These are phyloP conservation scores for Drosophila nigricruria DNA, from an alignment of 2,888 invertebrate genomes.

Conservation along the genomic window DNA sequence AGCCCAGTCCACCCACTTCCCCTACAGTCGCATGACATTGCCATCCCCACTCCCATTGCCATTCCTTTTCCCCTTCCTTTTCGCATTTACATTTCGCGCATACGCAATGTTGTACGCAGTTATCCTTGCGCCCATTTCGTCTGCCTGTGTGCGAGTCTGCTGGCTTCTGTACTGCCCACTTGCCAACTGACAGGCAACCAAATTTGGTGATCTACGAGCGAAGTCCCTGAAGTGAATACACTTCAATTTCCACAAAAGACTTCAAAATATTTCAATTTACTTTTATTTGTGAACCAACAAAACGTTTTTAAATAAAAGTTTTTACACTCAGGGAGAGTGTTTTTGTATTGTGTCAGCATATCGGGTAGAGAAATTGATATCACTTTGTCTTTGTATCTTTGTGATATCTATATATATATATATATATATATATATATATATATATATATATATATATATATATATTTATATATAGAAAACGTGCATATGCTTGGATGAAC, in stretches of 20 bases:
- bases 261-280: not conserved
- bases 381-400: not conserved
- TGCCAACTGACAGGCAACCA: constrained; percentile 55
- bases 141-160: constrained; percentile 25
- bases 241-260: constrained; percentile 26
- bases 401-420: too few relatives aligned
- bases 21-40: constrained; percentile 53
- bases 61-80: not conserved
- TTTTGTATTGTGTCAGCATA: not conserved
- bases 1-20: constrained; percentile 13
- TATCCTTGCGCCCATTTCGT: constrained; percentile 75
- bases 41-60: constrained; percentile 6
- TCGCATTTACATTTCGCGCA: constrained; percentile 65
- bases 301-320: not conserved
- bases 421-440: too few relatives aligned
- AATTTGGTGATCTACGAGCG: constrained; percentile 42
- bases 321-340: not conserved
- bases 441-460: too few relatives aligned
- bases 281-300: not conserved
- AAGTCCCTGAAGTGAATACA: constrained; percentile 26
- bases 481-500: not conserved
- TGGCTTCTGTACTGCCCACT: constrained; percentile 34
- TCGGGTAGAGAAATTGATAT: not conserved
- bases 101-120: constrained; percentile 75
- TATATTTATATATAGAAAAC: too few relatives aligned